Conservation (phyloP, 2,113 vertebrate species). For the Phocoena sinus region DNA sequence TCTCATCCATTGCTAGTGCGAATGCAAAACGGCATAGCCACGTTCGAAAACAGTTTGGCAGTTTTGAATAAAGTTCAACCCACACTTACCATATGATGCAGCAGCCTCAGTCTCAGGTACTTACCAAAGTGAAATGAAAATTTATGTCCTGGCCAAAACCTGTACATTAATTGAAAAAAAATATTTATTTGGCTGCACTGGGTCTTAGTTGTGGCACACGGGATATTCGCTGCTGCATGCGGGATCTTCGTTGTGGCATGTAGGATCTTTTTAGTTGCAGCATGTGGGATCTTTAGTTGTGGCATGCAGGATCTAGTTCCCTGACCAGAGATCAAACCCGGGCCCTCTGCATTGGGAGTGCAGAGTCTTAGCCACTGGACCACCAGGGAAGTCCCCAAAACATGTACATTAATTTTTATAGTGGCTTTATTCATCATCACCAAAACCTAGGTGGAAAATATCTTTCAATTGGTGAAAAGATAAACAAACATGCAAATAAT, state of each 20-base stretch:
- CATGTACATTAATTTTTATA: background rate
- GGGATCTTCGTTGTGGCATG: too few species aligned
- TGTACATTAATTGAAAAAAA: background rate
- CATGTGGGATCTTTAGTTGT: too few species aligned
- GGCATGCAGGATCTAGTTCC: too few species aligned
- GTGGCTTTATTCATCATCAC: background rate
- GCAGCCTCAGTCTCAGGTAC: background rate
- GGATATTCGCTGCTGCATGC: too few species aligned
- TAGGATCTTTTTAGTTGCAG: too few species aligned
- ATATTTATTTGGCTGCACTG: too few species aligned
- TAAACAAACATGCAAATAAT: background rate
- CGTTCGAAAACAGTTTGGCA: background rate
- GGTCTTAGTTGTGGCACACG: too few species aligned
- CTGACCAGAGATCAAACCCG: too few species aligned
- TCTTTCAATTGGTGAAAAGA: background rate
- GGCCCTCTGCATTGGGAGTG: too few species aligned
- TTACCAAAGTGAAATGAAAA: background rate
- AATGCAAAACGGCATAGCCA: background rate
- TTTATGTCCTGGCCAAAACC: background rate
- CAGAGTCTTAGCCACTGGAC: too few species aligned
- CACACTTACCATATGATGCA: background rate
- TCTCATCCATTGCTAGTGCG: background rate
- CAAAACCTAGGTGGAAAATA: background rate
- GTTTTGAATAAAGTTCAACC: constrained; percentile 5
- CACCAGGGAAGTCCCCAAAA: background rate